phyloP scores from a whole-genome alignment of 2,888 invertebrate genomes.

The Ommatoiulus sabulosus region DNA sequence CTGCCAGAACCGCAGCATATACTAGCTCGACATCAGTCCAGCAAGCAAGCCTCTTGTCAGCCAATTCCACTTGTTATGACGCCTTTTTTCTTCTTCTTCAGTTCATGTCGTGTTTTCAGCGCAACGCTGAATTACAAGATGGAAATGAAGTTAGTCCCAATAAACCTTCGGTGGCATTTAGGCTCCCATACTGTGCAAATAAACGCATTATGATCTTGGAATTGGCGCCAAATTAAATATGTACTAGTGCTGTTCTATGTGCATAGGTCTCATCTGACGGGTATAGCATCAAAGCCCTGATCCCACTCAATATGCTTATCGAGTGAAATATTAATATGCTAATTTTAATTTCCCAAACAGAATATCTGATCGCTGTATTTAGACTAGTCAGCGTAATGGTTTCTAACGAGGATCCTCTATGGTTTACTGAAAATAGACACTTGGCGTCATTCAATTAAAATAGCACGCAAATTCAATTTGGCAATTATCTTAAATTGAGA shows the following conservation, averaged over 20 bases:
- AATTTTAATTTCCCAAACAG: background rate
- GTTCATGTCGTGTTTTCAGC: no score
- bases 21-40: background rate
- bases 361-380: background rate
- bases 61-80: constrained; percentile 37
- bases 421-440: background rate
- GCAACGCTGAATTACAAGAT: background rate
- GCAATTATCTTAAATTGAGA: background rate
- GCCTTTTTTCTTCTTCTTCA: background rate
- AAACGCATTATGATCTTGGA: background rate
- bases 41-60: constrained; percentile 29
- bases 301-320: background rate
- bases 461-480: background rate
- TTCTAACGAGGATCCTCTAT: background rate
- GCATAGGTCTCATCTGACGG: background rate
- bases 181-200: background rate
- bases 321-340: background rate
- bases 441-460: background rate
- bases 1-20: background rate
- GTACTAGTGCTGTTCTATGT: background rate
- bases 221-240: background rate
- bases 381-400: background rate
- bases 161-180: background rate
- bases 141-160: background rate
- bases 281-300: background rate